Base-by-base conservation (phyloP, 2,797 vertebrate species). In the Tympanoctomys barrerae region DNA sequence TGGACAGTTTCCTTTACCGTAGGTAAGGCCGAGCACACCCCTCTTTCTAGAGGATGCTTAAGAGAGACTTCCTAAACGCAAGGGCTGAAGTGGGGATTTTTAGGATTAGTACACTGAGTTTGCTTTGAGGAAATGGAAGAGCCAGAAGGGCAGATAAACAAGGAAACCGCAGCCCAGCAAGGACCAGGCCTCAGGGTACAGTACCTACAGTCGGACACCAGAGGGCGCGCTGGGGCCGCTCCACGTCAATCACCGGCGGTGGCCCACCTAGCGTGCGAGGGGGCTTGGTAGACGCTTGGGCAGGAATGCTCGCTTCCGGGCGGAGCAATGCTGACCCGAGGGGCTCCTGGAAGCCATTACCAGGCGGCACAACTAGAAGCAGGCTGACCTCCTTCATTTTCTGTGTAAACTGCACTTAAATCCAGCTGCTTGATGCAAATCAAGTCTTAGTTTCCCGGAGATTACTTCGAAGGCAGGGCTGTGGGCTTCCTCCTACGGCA, bases 201-300 rank as follows among this genome's bases (percentile, higher is more conserved):
- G 3, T 19, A 54, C 24, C 64, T 18, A 9, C 42, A 54, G 0
- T 1, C 42, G 18, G 46, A 28, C 79, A 10, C 59, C 31, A 81
- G 68, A 26, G 92, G 64, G 39, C 14, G 24, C 46, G 4, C 59
- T 18, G 36, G 39, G 22, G 18, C 39, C 49, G 14, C 57, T 26
- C 5, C 5, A 0, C 18, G 22, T 49, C 0, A 31, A 9, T 61
- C 7, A 24, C 31, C 5, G 31, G 16, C 52, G 7, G 36, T 3
- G 16, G 22, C 31, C 62, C 42, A 9, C 46, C 28, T 42, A 8
- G n/a, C 26, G 1, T 6, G n/a, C 3, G 4, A 7, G 42, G 21
- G 22, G 42, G 22, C 21, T 0, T 36, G 4, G n/a, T n/a, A n/a
- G 78, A 26, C 7, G 87, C 66, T 14, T 8, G 1, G 6, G 18